Percentiles rank a stretch among this genome's conserved stretches.
phyloP scores from a whole-genome alignment of 2,113 vertebrate species.

The Saguinus imperator region DNA sequence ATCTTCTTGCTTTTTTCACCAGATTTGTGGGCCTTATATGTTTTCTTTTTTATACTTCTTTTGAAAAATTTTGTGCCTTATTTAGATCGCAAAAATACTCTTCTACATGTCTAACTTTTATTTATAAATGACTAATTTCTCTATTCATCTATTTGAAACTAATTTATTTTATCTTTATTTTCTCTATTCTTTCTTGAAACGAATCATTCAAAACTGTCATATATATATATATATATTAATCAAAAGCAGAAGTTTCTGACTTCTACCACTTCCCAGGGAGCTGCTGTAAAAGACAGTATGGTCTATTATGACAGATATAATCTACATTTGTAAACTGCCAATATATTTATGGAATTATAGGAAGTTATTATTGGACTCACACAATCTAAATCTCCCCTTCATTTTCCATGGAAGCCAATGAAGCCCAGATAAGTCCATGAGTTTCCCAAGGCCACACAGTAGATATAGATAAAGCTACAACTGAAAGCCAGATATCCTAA shows the following conservation, averaged over 20 bases:
- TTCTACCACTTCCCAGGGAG: neutral
- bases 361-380: neutral
- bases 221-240: neutral
- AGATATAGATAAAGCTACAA: slow-evolving; percentile 5
- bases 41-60: neutral
- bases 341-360: neutral
- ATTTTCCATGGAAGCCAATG: neutral
- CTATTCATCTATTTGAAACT: slow-evolving; percentile 6
- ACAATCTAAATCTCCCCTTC: neutral
- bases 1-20: neutral
- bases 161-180: slow-evolving; percentile 31
- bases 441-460: neutral
- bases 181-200: neutral
- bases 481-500: neutral
- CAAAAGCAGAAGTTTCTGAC: slow-evolving; percentile 16
- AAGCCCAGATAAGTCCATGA: neutral
- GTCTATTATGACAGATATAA: neutral
- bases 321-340: neutral
- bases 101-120: slow-evolving; percentile 6
- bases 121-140: slow-evolving; percentile 10
- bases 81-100: neutral
- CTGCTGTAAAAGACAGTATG: neutral
- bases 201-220: slow-evolving; percentile 10
- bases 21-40: neutral
- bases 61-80: neutral